Base-by-base conservation (phyloP, 2,888 invertebrate species). In the Coronaproctus castanopsis region DNA sequence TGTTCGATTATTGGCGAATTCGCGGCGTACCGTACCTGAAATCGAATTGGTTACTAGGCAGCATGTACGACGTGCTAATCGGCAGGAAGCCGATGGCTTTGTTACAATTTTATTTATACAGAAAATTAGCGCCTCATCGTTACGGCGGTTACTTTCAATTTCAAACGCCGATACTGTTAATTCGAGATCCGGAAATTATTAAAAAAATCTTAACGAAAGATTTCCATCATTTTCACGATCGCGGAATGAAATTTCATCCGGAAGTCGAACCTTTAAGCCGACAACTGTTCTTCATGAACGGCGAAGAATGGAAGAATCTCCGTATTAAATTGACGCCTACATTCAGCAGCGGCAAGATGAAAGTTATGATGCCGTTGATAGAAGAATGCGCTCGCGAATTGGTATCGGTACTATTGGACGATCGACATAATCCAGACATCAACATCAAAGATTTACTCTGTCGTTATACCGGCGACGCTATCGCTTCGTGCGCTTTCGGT, bases 281-380 rank as follows among this genome's bases (percentile, higher is more conserved):
- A 0, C 70, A 73, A 63, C 66, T 75, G 8, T 70, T 77, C 61
- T 70, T 72, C 1, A 64, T 74, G 57, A 73, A 72, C 61, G 75
- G 75, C 61, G 73, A 74, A 0, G 71, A 73, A 1, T 80, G 79
- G 80, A 77, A 74, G 65, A 69, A 69, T 23, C 66, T 77, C n/a
- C 69, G 80, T 24, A 65, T 71, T 1, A 76, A 76, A 63, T 67
- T 79, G 24, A 74, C 77, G 0, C 78, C 78, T 0, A 74, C 75
- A 0, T 75, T 79, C 65, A 76, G 78, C 0, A 72, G 74, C 1
- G 77, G 75, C 20, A 79, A 78, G 67, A 68, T 80, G 61, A 78
- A 74, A 65, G 68, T 67, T 49, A 77, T 78, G 77, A 71, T 75
- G 24, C 71, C 71, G 0, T 68, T 76, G 24, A 74, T 77, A 67